Evolutionary conservation across 2,113 vertebrate species (phyloP).

Genomic region (Egretta garzetta): DNA sequence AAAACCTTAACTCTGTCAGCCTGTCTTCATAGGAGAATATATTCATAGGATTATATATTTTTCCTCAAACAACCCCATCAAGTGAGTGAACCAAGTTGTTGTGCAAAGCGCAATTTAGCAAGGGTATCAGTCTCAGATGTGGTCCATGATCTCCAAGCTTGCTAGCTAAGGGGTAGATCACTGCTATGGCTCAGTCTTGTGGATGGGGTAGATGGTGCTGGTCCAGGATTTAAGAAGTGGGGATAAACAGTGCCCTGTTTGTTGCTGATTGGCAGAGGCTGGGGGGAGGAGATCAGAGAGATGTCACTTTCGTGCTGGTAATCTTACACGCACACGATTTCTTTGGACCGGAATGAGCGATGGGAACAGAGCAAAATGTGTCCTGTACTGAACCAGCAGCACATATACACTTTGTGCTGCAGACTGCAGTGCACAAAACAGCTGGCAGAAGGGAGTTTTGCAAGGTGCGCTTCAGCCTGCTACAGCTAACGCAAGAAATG

Average conservation of each 20-base stretch:
- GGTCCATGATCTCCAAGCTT: background rate
- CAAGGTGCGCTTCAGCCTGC: background rate
- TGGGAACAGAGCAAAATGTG: fast-evolving
- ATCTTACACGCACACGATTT: background rate
- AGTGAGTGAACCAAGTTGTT: background rate
- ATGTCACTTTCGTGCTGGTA: background rate
- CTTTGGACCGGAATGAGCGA: background rate
- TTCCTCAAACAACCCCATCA: background rate
- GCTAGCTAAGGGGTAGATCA: background rate
- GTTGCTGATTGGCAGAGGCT: background rate
- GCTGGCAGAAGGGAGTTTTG: background rate
- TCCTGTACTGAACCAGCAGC: fast-evolving
- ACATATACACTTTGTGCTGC: background rate
- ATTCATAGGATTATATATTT: background rate
- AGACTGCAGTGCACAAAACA: background rate
- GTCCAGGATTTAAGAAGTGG: background rate
- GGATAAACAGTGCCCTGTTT: background rate
- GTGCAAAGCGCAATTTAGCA: background rate
- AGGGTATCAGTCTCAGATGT: background rate
- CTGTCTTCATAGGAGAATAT: too few species aligned
- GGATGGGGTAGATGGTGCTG: background rate
- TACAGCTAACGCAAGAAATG: background rate
- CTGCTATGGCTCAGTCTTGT: background rate
- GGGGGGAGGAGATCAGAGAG: background rate
- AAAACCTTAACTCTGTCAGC: too few species aligned